Evolutionary conservation across 2,797 vertebrate genomes (phyloP).

Genomic region (Emys orbicularis): DNA sequence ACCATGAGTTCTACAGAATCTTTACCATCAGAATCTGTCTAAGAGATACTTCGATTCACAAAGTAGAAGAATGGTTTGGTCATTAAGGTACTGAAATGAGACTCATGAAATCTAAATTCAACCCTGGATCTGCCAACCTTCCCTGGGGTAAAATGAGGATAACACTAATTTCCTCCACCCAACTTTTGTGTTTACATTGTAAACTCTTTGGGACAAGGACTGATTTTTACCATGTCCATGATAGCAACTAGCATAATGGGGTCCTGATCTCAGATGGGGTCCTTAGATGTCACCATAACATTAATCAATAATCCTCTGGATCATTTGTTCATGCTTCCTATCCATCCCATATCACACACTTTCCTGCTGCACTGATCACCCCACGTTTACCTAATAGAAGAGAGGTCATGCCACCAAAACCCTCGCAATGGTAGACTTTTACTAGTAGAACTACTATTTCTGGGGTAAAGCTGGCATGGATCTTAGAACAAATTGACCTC

Average conservation of each 20-base stretch:
- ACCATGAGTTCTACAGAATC: neutral
- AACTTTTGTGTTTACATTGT: neutral
- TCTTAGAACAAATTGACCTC: neutral
- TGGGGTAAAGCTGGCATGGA: neutral
- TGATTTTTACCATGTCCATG: neutral
- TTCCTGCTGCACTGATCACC: neutral
- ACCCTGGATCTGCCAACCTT: fast-evolving
- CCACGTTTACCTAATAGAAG: neutral
- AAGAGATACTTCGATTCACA: neutral
- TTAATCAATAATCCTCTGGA: no score
- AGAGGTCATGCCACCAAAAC: neutral
- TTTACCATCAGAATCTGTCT: neutral
- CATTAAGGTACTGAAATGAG: neutral
- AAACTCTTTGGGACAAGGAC: fast-evolving
- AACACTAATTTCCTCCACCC: neutral
- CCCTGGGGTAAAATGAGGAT: neutral
- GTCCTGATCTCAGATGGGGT: neutral
- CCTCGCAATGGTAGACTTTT: neutral
- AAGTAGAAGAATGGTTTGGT: neutral
- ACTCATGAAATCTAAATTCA: neutral
- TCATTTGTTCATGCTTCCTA: no score
- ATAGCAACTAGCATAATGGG: neutral
- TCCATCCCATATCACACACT: no score
- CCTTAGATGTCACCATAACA: neutral
- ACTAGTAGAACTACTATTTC: neutral